phyloP scores from a whole-genome alignment of 2,113 vertebrate species.

The Setophaga petechia region DNA sequence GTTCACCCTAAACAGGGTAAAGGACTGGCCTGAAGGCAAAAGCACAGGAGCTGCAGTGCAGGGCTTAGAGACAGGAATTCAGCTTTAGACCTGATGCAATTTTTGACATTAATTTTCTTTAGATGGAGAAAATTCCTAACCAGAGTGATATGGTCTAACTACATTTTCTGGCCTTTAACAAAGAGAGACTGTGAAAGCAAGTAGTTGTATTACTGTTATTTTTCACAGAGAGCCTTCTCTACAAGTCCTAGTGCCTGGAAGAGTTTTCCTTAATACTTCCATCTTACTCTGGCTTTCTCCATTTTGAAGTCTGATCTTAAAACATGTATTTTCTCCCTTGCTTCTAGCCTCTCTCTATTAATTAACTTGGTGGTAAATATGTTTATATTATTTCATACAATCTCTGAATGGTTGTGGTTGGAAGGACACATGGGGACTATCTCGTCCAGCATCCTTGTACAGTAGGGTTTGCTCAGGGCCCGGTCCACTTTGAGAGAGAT shows the following conservation, averaged over 20 bases:
- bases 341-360: not conserved
- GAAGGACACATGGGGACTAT: not conserved
- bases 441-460: not conserved
- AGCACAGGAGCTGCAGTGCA: not conserved
- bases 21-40: not conserved
- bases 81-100: not conserved
- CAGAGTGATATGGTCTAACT: not conserved
- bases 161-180: not conserved
- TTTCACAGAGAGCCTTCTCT: not conserved
- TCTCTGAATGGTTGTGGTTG: not conserved
- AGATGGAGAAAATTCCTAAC: conserved; percentile 9
- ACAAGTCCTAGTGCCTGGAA: not conserved
- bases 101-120: conserved; percentile 15
- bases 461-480: not conserved
- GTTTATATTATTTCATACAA: not conserved
- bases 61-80: not conserved
- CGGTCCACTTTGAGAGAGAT: not conserved
- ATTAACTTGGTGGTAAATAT: not conserved
- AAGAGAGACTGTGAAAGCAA: conserved; percentile 5
- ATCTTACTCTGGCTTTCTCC: not conserved
- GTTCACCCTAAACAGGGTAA: not conserved
- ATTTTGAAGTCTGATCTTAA: not conserved
- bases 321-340: not conserved
- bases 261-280: not conserved
- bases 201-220: conserved; percentile 21